Base-by-base conservation (phyloP, 2,797 vertebrate species). In the Botia almorhae region DNA sequence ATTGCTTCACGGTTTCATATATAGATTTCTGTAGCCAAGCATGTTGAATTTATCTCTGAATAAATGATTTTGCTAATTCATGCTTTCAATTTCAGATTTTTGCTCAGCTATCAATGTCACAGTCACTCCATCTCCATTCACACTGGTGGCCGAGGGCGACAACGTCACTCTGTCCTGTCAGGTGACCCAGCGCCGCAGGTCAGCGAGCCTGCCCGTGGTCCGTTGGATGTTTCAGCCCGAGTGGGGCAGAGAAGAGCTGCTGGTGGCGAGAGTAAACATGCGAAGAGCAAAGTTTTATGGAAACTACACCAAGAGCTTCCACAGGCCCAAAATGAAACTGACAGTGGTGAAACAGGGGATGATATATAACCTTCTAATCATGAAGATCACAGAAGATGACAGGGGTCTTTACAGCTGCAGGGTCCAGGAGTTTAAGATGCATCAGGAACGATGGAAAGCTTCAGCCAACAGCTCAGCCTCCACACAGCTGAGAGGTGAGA, bases 221-320 rank as follows among this genome's bases (percentile, higher is more conserved):
- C 95, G 96, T 70, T 99, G 98, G 98, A 92, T 95, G 26, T 98
- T 97, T 0, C 89, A 95, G 0, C 91, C 92, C 0, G 89, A 90
- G 0, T 86, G 88, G 3, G 85, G 83, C 0, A 85, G 92, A 8
- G 93, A 94, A 19, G 97, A 97, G 65, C 91, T 93, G 72, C 91
- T 98, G 65, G 95, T 99, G 75, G 95, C 96, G 1, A 95, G 96
- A 56, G 95, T 98, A 91, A 99, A 97, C 89, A 97, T 97, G 89
- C 93, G 95, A n/a, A 90, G 94, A 58, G 95, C 95, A 46, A 96
- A 97, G 72, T 97, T 96, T 82, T 98, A 98, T 0, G 96, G 96
- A 53, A 98, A 98, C 90, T 98, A 97, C 83, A 96, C 94, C 16
- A 95, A 96, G 80, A 91, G 90, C n/a, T 94, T 94, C 85, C 82